Evolutionary conservation across 2,797 vertebrate genomes (phyloP), one percentile per base, ranked within the genome.

Genomic region (Balearica regulorum): DNA sequence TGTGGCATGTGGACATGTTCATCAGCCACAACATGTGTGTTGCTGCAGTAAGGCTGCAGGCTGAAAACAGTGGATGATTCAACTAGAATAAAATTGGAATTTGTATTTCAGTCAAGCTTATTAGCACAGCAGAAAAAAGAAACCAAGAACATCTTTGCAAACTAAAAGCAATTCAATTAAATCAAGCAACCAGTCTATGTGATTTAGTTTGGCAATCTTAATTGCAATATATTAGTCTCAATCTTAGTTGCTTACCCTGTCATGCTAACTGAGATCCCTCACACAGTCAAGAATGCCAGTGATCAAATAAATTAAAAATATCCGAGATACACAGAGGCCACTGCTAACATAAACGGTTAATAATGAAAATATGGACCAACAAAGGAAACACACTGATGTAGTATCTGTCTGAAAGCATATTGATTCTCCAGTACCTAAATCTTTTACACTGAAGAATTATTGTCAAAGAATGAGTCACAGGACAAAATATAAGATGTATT

Each of bases 401-500:
- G 71, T 87, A 77, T 87, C 89, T 94, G 92, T 97, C 97, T 98
- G 96, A 97, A 97, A 98, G 95, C 91, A 64, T 98, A 97, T 97
- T 94, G 97, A 97, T 98, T 97, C 97, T 94, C 31, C 57, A 94
- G 94, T 97, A 94, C 97, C 97, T 97, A 97, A 97, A 94, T 98
- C 90, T 89, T 96, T 97, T 97, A 89, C 94, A 92, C 78, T 94
- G 94, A 95, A 87, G 93, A 97, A 96, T 97, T 98, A 97, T 95
- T 96, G 97, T 96, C 97, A 97, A 91, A 85, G 90, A 96, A 90
- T 96, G 95, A 97, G 90, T 97, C 95, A 98, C 79, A 90, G 91
- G 73, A 93, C 85, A 96, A 97, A 97, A 94, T 83, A 94, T 54
- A 96, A 96, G 92, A 83, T 83, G 62, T 18, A 84, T 90, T 89